Conservation (phyloP, 1,140 invertebrate species). For the Uloborus diversus region DNA sequence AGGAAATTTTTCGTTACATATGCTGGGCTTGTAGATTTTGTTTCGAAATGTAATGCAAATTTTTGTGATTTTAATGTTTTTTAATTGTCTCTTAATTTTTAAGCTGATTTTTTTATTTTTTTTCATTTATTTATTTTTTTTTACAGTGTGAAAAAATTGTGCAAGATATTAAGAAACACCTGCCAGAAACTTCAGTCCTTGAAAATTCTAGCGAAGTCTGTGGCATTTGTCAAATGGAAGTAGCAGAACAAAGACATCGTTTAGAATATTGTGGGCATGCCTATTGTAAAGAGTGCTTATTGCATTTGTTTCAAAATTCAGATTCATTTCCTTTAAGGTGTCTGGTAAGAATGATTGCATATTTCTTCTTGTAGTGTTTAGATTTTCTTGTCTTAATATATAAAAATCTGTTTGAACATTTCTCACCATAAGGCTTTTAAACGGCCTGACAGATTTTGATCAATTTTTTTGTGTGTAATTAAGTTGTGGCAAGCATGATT, state of each 20-base stretch:
- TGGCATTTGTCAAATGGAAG: slow-evolving; percentile 23
- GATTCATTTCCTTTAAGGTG: slow-evolving; percentile 28
- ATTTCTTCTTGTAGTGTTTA: no score
- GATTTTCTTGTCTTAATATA: no score
- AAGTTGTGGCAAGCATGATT: no score
- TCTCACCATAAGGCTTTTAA: no score
- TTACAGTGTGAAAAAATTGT: slow-evolving; percentile 19
- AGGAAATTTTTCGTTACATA: no score
- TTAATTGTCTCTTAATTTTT: no score
- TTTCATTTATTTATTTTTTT: neutral
- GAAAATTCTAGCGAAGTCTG: slow-evolving; percentile 15
- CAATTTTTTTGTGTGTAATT: no score
- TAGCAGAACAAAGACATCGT: slow-evolving; percentile 4
- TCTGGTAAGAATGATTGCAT: slow-evolving; percentile 15
- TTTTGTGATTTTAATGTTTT: no score
- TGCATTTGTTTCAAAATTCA: slow-evolving; percentile 32
- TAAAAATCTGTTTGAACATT: no score
- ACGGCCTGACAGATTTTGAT: no score
- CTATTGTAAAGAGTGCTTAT: slow-evolving; percentile 42
- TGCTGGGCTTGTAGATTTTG: no score
- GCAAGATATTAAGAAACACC: neutral
- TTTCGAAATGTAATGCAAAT: no score
- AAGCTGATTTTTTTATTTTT: neutral
- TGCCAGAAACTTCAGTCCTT: neutral
- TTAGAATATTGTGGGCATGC: slow-evolving; percentile 50